Evolutionary conservation across 1,140 invertebrate genomes (phyloP).

Genomic region (Scylla paramamosain): DNA sequence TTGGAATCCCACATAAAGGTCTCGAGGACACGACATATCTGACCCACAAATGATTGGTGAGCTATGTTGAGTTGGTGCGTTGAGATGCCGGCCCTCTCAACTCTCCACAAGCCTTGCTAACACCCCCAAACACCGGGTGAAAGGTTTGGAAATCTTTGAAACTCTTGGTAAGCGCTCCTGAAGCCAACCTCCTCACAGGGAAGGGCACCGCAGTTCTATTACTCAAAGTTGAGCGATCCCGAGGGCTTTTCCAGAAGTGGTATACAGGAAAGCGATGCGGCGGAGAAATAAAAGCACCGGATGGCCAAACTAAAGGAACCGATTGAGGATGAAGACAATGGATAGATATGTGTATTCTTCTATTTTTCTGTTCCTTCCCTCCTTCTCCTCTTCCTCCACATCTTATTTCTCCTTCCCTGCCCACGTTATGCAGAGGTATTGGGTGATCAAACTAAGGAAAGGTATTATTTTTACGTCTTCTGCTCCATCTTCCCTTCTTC

Average conservation of each 20-base stretch:
- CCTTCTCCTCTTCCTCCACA: too few relatives aligned
- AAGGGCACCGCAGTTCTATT: neutral
- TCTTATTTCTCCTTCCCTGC: too few relatives aligned
- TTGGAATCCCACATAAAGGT: neutral
- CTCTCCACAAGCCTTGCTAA: neutral
- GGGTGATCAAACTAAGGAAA: too few relatives aligned
- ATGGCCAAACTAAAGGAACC: too few relatives aligned
- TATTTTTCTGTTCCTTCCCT: too few relatives aligned
- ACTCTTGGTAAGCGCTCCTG: neutral
- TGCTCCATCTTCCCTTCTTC: too few relatives aligned
- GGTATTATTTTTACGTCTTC: too few relatives aligned
- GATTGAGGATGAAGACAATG: too few relatives aligned
- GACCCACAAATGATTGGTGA: neutral
- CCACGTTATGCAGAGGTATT: too few relatives aligned
- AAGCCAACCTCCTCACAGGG: neutral
- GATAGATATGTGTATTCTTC: too few relatives aligned
- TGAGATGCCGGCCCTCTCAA: neutral
- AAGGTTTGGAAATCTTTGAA: slow-evolving; percentile 12
- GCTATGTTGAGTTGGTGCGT: neutral
- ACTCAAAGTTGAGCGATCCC: neutral
- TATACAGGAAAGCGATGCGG: neutral
- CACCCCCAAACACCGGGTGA: neutral
- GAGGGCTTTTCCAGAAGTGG: neutral
- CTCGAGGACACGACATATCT: neutral
- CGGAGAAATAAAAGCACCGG: neutral